Percentiles rank a stretch among this genome's conserved stretches.
These are phyloP conservation scores for Tenthredo amoena DNA, from an alignment of 2,888 invertebrate species.

Conservation along the genomic window DNA sequence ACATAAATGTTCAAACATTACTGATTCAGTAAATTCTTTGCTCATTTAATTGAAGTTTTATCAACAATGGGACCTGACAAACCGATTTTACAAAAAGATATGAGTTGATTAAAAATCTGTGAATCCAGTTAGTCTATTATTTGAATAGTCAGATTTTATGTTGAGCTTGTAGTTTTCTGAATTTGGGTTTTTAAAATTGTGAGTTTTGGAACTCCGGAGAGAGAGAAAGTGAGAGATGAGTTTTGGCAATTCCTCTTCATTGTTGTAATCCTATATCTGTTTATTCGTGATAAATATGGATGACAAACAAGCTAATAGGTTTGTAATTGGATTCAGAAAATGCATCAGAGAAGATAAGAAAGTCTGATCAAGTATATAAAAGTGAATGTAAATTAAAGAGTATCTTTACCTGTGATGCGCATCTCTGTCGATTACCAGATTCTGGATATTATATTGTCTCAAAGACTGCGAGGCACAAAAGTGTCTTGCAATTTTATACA, in stretches of 20 bases:
- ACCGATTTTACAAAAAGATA: neutral
- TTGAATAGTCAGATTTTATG: neutral
- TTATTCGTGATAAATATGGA: neutral
- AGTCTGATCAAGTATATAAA: neutral
- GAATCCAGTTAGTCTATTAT: neutral
- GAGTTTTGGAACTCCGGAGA: neutral
- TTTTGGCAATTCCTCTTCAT: neutral
- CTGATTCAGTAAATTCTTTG: neutral
- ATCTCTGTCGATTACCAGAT: conserved; percentile 14
- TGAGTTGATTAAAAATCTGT: neutral
- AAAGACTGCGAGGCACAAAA: neutral
- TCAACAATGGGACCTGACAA: neutral
- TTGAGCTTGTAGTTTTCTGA: neutral
- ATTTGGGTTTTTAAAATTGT: neutral
- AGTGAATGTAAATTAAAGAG: neutral
- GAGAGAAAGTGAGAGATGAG: neutral
- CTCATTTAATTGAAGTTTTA: neutral
- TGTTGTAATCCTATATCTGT: neutral
- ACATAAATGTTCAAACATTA: neutral
- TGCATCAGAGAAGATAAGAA: neutral
- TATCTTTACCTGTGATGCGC: conserved; percentile 37
- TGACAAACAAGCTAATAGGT: neutral
- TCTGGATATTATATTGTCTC: conserved; percentile 3
- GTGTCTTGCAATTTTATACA: conserved; percentile 22
- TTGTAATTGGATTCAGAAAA: neutral